These are phyloP conservation scores for Pomacea maculata DNA, from an alignment of 1,140 invertebrate species.

Conservation along the genomic window DNA sequence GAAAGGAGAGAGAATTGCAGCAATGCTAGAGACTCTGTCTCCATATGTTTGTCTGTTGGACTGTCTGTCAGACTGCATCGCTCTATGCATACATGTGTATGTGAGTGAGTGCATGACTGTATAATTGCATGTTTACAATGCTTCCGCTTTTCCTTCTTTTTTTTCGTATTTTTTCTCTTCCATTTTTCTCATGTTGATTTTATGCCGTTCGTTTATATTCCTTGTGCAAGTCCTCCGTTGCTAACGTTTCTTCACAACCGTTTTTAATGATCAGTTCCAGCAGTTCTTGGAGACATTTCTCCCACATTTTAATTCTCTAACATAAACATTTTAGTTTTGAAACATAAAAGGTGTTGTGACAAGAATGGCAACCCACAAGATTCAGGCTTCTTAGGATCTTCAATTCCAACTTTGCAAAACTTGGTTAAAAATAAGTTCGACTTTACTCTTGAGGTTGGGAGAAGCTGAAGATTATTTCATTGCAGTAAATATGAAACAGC, in stretches of 20 bases:
- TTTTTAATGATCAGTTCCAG: background rate
- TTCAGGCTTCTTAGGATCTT: too few species aligned
- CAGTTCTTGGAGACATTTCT: background rate
- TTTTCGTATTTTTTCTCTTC: background rate
- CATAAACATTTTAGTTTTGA: background rate
- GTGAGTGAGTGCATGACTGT: constrained; percentile 9
- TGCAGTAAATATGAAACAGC: too few species aligned
- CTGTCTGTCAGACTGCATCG: background rate
- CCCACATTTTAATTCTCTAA: background rate
- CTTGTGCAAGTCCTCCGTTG: background rate
- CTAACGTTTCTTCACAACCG: background rate
- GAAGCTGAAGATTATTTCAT: too few species aligned
- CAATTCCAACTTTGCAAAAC: too few species aligned
- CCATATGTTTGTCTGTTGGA: background rate
- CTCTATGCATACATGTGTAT: background rate
- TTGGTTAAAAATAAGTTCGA: too few species aligned
- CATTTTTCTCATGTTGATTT: background rate
- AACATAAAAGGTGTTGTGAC: background rate
- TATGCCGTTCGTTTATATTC: too few species aligned
- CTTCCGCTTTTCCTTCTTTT: background rate
- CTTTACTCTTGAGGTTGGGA: too few species aligned
- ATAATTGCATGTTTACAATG: background rate
- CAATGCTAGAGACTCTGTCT: background rate
- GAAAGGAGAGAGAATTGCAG: background rate
- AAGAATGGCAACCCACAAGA: background rate